A percentile compares a stretch with the other conserved stretches of the same genome.
phyloP scores from a whole-genome alignment of 2,888 invertebrate genomes.

The Caenorhabditis wallacei region DNA sequence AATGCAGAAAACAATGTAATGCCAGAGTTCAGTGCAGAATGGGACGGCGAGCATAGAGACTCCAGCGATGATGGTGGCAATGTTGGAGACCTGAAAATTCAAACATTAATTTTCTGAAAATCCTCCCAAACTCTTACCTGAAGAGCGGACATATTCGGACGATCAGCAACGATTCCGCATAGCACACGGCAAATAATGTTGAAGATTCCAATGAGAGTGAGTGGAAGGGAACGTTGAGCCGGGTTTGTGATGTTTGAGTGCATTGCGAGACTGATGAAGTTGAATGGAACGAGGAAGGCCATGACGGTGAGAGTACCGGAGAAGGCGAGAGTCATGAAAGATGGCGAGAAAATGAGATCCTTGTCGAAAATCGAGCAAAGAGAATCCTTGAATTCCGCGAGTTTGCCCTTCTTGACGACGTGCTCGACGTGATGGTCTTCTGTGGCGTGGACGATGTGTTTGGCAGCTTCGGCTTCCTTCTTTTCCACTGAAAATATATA shows the following conservation, averaged over 20 bases:
- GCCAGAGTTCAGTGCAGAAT: slow-evolving; percentile 84
- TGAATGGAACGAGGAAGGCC: slow-evolving; percentile 95
- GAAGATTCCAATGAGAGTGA: slow-evolving; percentile 89
- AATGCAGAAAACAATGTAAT: slow-evolving; percentile 85
- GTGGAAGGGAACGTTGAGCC: neutral
- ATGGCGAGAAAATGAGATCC: slow-evolving; percentile 90
- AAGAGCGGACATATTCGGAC: slow-evolving; percentile 91
- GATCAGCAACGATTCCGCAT: slow-evolving; percentile 87
- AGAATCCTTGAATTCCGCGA: slow-evolving; percentile 42
- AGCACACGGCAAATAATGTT: slow-evolving; percentile 93
- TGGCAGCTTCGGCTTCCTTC: slow-evolving; percentile 10
- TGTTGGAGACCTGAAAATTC: slow-evolving; percentile 87
- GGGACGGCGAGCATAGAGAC: slow-evolving; percentile 88
- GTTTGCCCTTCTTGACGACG: slow-evolving; percentile 34
- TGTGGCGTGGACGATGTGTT: slow-evolving; percentile 52
- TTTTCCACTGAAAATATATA: slow-evolving; percentile 36
- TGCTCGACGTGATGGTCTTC: slow-evolving; percentile 44
- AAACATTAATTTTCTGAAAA: neutral
- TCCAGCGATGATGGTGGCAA: slow-evolving; percentile 93
- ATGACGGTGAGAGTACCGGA: slow-evolving; percentile 96
- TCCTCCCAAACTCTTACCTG: slow-evolving; percentile 88
- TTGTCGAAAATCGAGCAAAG: slow-evolving; percentile 86
- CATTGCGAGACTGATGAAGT: slow-evolving; percentile 89
- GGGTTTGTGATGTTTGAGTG: neutral
- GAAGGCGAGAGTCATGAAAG: slow-evolving; percentile 91